A percentile compares a stretch with the other conserved stretches of the same genome.
Evolutionary conservation across 2,113 vertebrate species (phyloP).

Genomic region (Brevimyrus niger): DNA sequence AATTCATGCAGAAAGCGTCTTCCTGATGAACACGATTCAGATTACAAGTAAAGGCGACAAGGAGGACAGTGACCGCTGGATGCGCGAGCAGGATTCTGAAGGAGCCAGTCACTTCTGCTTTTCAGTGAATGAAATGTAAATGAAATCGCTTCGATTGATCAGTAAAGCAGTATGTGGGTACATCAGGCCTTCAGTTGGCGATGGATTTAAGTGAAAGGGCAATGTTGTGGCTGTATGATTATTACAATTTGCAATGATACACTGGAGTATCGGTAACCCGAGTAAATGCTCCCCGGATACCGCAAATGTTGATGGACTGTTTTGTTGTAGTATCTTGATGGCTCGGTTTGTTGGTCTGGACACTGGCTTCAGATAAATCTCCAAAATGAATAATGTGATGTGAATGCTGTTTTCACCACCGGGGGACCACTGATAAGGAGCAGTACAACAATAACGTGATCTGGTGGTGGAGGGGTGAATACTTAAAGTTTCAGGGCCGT

Average conservation of each 20-base stretch:
- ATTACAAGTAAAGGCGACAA: no score
- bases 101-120: not conserved
- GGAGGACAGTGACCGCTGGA: not conserved
- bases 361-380: not conserved
- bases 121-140: not conserved
- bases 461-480: not conserved
- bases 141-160: not conserved
- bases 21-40: not conserved
- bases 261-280: not conserved
- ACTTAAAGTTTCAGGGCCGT: not conserved
- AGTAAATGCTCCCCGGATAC: not conserved
- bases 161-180: not conserved
- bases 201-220: not conserved
- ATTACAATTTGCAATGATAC: not conserved
- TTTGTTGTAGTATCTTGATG: not conserved
- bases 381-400: not conserved
- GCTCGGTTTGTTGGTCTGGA: not conserved
- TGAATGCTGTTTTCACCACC: not conserved
- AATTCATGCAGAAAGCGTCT: not conserved
- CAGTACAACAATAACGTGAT: not conserved
- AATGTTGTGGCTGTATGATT: not conserved
- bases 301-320: not conserved
- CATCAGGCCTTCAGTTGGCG: not conserved
- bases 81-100: not conserved
- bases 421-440: not conserved